Evolutionary conservation across 2,888 invertebrate species (phyloP).

Genomic region (Megaustenia siamemsis): DNA sequence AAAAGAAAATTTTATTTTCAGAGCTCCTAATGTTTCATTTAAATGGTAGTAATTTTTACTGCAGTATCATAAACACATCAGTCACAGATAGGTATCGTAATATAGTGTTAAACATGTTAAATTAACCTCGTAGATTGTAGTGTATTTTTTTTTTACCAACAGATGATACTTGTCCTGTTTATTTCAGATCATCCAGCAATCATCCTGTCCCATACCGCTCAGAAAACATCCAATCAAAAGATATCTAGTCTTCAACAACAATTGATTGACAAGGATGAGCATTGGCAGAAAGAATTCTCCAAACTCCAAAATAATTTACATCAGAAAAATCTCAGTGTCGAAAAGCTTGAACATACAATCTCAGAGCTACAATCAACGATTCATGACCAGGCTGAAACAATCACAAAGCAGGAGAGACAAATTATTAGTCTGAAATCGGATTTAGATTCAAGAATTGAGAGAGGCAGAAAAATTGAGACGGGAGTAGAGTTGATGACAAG

Average conservation of each 20-base stretch:
- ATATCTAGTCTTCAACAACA: conserved; percentile 41
- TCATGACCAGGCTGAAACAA: conserved; percentile 32
- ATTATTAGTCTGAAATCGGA: conserved; percentile 12
- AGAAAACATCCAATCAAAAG: conserved; percentile 43
- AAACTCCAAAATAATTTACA: conserved; percentile 53
- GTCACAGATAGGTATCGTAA: no score
- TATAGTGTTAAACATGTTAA: no score
- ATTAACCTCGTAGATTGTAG: no score
- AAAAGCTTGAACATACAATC: conserved; percentile 33
- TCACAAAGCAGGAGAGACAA: conserved; percentile 47
- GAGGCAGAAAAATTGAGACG: conserved; percentile 21
- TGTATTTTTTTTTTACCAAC: no score
- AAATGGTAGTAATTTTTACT: no score
- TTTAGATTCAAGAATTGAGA: conserved; percentile 1
- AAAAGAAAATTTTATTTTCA: no score
- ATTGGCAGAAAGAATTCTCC: conserved; percentile 54
- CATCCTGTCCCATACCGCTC: conserved; percentile 41
- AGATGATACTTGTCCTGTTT: not conserved
- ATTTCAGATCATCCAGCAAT: conserved; percentile 46
- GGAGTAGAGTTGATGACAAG: conserved; percentile 25
- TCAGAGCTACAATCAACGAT: conserved; percentile 31
- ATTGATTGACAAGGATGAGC: conserved; percentile 49
- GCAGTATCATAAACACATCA: no score
- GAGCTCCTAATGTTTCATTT: no score
- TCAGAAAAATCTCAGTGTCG: conserved; percentile 43